phyloP scores from a whole-genome alignment of 1,140 invertebrate species.

The Euborellia annulipes region DNA sequence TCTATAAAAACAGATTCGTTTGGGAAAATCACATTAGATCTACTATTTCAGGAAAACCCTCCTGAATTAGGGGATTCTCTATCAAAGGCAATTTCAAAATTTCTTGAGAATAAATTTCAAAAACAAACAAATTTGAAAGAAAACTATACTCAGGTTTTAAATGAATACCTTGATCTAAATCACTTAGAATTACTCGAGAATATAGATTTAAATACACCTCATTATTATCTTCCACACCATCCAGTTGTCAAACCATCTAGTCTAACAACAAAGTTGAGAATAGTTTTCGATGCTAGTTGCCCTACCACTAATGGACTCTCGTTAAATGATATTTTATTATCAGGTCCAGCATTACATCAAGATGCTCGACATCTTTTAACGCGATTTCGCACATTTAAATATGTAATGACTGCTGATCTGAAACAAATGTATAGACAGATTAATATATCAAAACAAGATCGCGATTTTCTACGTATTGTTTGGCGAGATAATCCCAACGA shows the following conservation, averaged over 20 bases:
- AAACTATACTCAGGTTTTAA: no score
- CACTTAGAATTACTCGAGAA: no score
- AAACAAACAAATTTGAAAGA: no score
- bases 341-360: slow-evolving; percentile 11
- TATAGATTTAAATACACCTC: no score
- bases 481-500: slow-evolving; percentile 7
- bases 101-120: no score
- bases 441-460: slow-evolving; percentile 1
- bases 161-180: no score
- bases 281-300: slow-evolving; percentile 12
- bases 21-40: no score
- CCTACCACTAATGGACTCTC: slow-evolving; percentile 11
- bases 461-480: slow-evolving; percentile 6
- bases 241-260: slow-evolving; percentile 9
- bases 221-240: slow-evolving; percentile 11
- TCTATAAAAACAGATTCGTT: no score
- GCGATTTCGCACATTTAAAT: slow-evolving; percentile 9
- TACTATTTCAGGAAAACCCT: no score
- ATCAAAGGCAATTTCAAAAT: no score
- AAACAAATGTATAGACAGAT: slow-evolving; percentile 15
- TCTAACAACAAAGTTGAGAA: slow-evolving; percentile 8
- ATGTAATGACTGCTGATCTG: slow-evolving; percentile 15
- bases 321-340: slow-evolving; percentile 12
- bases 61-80: no score
- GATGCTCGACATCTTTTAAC: slow-evolving; percentile 12